Percentiles rank a stretch among this genome's conserved stretches.
These are phyloP conservation scores for Colaptes auratus DNA, from an alignment of 2,113 vertebrate species.

Conservation along the genomic window DNA sequence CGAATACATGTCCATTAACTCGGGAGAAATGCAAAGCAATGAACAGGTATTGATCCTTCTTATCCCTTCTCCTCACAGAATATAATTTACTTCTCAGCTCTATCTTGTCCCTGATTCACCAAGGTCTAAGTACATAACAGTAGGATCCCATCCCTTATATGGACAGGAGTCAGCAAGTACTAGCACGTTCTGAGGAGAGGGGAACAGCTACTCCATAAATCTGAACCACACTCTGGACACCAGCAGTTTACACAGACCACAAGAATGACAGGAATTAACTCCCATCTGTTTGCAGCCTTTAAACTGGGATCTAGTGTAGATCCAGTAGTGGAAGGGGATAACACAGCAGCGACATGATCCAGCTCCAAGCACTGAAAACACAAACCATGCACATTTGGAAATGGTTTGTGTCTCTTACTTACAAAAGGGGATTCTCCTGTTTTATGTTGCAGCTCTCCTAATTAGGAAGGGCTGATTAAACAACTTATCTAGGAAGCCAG, in stretches of 20 bases:
- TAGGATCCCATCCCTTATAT: constrained; percentile 34
- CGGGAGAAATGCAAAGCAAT: background rate
- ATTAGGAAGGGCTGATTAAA: constrained; percentile 44
- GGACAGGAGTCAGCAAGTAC: constrained; percentile 25
- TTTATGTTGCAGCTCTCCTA: background rate
- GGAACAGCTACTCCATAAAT: constrained; percentile 51
- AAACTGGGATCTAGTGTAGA: background rate
- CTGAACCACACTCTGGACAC: constrained; percentile 28
- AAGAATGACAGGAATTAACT: constrained; percentile 55
- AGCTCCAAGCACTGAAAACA: background rate
- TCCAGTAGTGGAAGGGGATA: background rate
- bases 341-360: rapidly evolving
- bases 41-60: background rate
- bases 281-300: background rate
- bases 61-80: background rate
- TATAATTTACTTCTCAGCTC: background rate
- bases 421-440: background rate
- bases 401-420: background rate
- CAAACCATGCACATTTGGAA: background rate
- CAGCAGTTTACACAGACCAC: constrained; percentile 33
- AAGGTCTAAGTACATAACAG: background rate
- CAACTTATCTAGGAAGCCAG: background rate
- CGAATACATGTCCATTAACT: background rate
- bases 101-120: background rate
- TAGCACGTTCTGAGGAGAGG: background rate